Conservation (phyloP, 2,797 vertebrate species). For the Acanthornis magna region DNA sequence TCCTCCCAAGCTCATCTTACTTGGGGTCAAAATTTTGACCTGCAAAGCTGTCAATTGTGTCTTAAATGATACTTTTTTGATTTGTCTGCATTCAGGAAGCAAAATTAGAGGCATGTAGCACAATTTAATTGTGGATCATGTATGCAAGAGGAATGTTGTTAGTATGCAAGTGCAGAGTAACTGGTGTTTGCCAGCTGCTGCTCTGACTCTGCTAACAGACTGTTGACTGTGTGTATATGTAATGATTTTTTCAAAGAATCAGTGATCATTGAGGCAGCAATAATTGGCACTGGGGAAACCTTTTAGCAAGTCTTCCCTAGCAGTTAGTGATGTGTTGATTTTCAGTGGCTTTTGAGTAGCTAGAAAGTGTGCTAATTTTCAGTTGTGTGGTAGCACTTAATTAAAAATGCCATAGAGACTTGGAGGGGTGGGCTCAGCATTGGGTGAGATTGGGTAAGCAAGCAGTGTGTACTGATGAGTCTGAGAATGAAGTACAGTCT, state of each 20-base stretch:
- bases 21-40: neutral
- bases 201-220: neutral
- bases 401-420: neutral
- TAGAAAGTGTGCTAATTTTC: neutral
- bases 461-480: neutral
- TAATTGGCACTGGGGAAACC: constrained; percentile 16
- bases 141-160: neutral
- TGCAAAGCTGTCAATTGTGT: neutral
- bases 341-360: neutral
- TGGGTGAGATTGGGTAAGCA: neutral
- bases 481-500: neutral
- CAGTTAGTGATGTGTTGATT: neutral
- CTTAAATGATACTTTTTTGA: neutral
- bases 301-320: neutral
- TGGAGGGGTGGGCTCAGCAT: neutral
- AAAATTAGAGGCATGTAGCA: neutral
- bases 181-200: neutral
- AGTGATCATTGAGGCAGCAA: constrained; percentile 21
- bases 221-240: neutral
- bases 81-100: neutral
- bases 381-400: neutral
- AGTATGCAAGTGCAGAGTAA: neutral
- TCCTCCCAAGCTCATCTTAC: neutral
- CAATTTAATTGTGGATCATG: neutral
- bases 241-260: constrained; percentile 7